A percentile compares a stretch with the other conserved stretches of the same genome.
phyloP scores from a whole-genome alignment of 2,797 vertebrate genomes.

The Sternarchorhynchus goeldii region DNA sequence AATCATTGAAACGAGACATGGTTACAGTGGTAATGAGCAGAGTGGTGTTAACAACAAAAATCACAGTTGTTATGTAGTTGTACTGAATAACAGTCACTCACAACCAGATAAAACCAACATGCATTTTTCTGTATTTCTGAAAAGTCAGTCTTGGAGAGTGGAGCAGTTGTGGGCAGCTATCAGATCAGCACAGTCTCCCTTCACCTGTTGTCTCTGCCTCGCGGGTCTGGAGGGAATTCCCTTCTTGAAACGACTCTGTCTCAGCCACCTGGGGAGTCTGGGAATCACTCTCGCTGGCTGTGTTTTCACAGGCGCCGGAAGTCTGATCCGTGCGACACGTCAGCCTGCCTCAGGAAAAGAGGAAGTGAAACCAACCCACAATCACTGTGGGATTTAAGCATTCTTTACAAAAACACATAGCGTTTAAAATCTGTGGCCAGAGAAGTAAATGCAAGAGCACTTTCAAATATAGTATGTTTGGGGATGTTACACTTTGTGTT shows the following conservation, averaged over 20 bases:
- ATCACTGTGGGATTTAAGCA: background rate
- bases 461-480: too few relatives aligned
- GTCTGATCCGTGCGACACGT: conserved; percentile 60
- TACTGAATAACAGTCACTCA: too few relatives aligned
- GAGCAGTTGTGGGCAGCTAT: background rate
- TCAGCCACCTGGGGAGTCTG: conserved; percentile 19
- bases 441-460: background rate
- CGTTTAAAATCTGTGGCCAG: background rate
- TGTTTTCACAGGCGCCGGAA: conserved; percentile 22
- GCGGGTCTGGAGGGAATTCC: background rate
- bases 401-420: background rate
- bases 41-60: too few relatives aligned
- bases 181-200: background rate
- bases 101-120: too few relatives aligned
- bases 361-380: background rate
- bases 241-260: conserved; percentile 10
- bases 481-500: too few relatives aligned
- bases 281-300: background rate
- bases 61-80: too few relatives aligned
- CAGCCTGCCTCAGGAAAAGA: conserved; percentile 58
- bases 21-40: too few relatives aligned
- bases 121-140: background rate
- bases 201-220: conserved; percentile 32
- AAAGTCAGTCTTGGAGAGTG: background rate
- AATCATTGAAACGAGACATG: too few relatives aligned